A percentile compares a stretch with the other conserved stretches of the same genome.
phyloP scores from a whole-genome alignment of 2,113 vertebrate genomes.

The Antechinus stuartii region DNA sequence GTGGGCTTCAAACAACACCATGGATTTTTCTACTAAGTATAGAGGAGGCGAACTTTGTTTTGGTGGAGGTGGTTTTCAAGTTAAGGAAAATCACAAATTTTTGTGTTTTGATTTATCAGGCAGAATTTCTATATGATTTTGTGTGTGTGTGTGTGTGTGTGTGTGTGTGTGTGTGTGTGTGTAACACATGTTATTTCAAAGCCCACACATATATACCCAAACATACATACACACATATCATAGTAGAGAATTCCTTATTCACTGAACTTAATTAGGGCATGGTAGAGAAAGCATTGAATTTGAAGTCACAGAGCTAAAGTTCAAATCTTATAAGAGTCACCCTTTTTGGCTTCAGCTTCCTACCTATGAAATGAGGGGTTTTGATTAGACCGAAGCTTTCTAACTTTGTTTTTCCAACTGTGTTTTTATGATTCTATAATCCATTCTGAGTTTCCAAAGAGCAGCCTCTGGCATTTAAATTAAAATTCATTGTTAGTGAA shows the following conservation, averaged over 20 bases:
- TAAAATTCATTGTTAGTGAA: neutral
- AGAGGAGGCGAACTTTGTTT: neutral
- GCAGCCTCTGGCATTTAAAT: neutral
- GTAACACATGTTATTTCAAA: too few relatives aligned
- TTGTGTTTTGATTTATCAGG: neutral
- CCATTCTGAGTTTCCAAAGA: slow-evolving; percentile 8
- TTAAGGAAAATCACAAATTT: neutral
- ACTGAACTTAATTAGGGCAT: neutral
- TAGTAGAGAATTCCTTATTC: neutral
- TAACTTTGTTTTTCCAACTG: neutral
- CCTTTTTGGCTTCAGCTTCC: neutral
- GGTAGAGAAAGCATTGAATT: neutral
- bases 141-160: too few relatives aligned
- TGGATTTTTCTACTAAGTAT: neutral
- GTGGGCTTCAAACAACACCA: neutral
- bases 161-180: too few relatives aligned
- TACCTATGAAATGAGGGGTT: neutral
- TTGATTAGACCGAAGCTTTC: neutral
- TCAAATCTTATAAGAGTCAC: neutral
- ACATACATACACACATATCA: neutral
- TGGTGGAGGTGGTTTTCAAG: neutral
- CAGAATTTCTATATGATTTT: neutral
- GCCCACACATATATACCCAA: too few relatives aligned
- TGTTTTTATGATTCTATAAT: neutral
- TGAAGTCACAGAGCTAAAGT: neutral